Percentiles rank a stretch among this genome's conserved stretches.
phyloP scores from a whole-genome alignment of 1,140 invertebrate genomes.

The Caenorhabditis latens region DNA sequence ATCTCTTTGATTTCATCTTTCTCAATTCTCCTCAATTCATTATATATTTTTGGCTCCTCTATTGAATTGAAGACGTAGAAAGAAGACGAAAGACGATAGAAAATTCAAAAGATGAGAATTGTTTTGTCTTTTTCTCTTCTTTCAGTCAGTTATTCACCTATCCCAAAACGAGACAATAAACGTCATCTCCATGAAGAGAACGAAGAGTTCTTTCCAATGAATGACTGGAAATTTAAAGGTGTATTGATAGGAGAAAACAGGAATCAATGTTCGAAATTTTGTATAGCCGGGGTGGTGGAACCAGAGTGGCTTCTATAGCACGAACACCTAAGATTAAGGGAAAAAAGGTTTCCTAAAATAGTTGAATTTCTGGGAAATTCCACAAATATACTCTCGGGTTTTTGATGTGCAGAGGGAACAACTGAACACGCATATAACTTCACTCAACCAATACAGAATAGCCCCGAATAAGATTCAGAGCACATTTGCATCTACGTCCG shows the following conservation, averaged over 20 bases:
- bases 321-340: not conserved
- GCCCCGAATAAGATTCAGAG: too few relatives aligned
- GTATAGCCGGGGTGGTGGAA: not conserved
- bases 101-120: conserved; percentile 3
- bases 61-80: not conserved
- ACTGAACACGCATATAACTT: too few relatives aligned
- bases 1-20: conserved; percentile 6
- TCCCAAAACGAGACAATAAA: not conserved
- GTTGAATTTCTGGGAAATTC: not conserved
- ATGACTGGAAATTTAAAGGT: too few relatives aligned
- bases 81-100: too few relatives aligned
- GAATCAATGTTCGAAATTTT: not conserved
- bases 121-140: not conserved
- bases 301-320: not conserved
- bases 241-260: not conserved
- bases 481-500: too few relatives aligned
- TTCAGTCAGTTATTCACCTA: not conserved
- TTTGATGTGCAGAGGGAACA: too few relatives aligned
- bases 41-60: conserved; percentile 15
- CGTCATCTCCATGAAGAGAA: too few relatives aligned
- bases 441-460: too few relatives aligned
- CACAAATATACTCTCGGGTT: too few relatives aligned
- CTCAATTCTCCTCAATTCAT: not conserved
- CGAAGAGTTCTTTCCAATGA: too few relatives aligned
- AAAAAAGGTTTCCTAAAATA: not conserved